Evolutionary conservation across 2,888 invertebrate species (phyloP), one percentile per base, ranked within the genome.

Genomic region (Clistopyga incitator): DNA sequence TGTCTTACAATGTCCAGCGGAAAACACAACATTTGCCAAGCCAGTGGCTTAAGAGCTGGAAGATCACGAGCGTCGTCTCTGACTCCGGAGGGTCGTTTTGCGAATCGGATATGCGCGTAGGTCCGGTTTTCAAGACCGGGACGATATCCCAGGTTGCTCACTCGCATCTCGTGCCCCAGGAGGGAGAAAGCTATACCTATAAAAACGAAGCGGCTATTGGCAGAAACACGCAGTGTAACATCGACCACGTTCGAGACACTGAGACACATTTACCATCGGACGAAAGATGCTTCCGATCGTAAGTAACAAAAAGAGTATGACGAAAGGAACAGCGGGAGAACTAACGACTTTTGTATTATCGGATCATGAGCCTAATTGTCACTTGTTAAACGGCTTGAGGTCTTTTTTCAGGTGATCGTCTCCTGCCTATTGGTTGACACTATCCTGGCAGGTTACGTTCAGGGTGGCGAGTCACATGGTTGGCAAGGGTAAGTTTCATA

Each of bases 131-230:
- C 64, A 42, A 78, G 82, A 81, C 68, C 75, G 42, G 68, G 50
- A 65, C 56, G 29, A 67, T n/a, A n/a, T 13, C 29, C 25, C 50
- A 50, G 47, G 13, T 25, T 18, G 68, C 42, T 56, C 29, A n/a
- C 29, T 50, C 6, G 47, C 25, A 64, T 20, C 23, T 42, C 50
- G 42, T 34, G 20, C 2, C 47, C n/a, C n/a, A 87, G 86, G 90
- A 87, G 91, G 90, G 91, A 91, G 91, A 90, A 92, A 90, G 90
- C 86, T 86, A 84, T 85, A 85, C 81, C 88, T 92, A 92, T 92
- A 92, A 92, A 89, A 91, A 90, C 90, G 89, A 87, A 87, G 86
- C 88, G 84, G 84, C 86, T 85, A 90, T 88, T 86, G 86, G 82
- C 85, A 76, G 82, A 78, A 67, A 88, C 85, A 84, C 86, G 84